Evolutionary conservation across 2,113 vertebrate genomes (phyloP), one percentile per base, ranked within the genome.

Genomic region (Oreochromis spilurus): DNA sequence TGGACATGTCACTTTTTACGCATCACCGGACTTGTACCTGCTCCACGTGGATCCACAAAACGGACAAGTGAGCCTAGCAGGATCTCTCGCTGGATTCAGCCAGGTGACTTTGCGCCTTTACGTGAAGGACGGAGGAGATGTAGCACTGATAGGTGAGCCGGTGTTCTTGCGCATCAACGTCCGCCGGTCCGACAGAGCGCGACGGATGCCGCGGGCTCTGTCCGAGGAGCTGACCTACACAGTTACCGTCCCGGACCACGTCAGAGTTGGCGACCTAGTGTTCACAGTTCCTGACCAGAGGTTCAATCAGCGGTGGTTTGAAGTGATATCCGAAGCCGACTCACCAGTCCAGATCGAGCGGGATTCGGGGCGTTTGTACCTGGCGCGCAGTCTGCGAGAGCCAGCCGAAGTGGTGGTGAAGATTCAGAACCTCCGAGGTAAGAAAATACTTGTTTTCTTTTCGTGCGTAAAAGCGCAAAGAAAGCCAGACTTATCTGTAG

Each of bases 241-340:
- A 2, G 97, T 97, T n/a, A 93, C 92, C 3, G 95, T 97, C 7
- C 93, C 97, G 4, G 94, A 92, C 21, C 95, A 96, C 40, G 94
- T 92, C 7, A 81, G 93, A 17, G 92, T 95, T 52, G 97, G 97
- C 2, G 97, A 97, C 81, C 88, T 97, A 81, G 94, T 98, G 17
- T 98, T 97, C 94, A 97, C 96, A 12, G 94, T 98, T 9, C 97
- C 97, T 26, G 96, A 96, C 77, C 93, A 92, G 81, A 95, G 87
- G 82, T 97, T 97, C 60, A 81, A 94, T 77, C 95, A 94, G 62
- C 95, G 92, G 5, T 96, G 97, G 96, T 97, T 98, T 91, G 96
- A 97, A 89, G 82, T 97, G 91, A 88, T 94, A 0, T 91, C 96
- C 1, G 94, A 96, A 48, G 84, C 87, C 1, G 45, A 90, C 17